Percentiles rank a stretch among this genome's conserved stretches.
Evolutionary conservation across 2,888 invertebrate species (phyloP).

Genomic region (Phlogophora meticulosa): DNA sequence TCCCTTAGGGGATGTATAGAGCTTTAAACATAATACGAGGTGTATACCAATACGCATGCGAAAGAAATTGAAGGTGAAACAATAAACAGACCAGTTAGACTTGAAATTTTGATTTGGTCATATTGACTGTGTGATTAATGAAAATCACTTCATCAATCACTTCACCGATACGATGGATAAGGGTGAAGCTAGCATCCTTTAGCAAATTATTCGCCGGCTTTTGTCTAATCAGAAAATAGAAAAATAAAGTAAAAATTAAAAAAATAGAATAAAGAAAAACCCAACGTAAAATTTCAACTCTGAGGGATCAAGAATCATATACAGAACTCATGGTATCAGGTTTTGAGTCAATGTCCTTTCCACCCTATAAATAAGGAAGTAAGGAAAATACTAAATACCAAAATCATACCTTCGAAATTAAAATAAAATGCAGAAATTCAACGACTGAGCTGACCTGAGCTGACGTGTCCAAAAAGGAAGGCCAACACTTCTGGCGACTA

Average conservation of each 20-base stretch:
- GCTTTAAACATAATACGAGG: slow-evolving; percentile 37
- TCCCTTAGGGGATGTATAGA: slow-evolving; percentile 28
- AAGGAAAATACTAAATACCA: too few species aligned
- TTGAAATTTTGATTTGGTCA: not conserved
- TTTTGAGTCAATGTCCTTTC: too few species aligned
- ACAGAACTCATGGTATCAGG: too few species aligned
- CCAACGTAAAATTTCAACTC: too few species aligned
- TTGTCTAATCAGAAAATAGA: too few species aligned
- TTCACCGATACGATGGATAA: not conserved
- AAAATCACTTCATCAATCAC: too few species aligned
- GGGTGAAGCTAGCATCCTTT: too few species aligned
- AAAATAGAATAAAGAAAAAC: too few species aligned
- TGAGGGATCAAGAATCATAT: too few species aligned
- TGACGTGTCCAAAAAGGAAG: slow-evolving; percentile 1
- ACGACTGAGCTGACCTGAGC: not conserved
- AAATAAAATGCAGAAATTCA: slow-evolving; percentile 4
- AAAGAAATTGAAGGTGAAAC: not conserved
- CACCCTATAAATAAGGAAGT: too few species aligned
- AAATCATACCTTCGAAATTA: not conserved
- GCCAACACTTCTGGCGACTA: not conserved
- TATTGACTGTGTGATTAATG: not conserved
- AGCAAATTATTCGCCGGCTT: too few species aligned
- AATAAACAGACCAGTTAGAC: not conserved
- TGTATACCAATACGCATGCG: not conserved
- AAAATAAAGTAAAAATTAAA: too few species aligned